A percentile compares a stretch with the other conserved stretches of the same genome.
These are phyloP conservation scores for Cryptotermes secundus DNA, from an alignment of 1,140 invertebrate genomes.

Conservation along the genomic window DNA sequence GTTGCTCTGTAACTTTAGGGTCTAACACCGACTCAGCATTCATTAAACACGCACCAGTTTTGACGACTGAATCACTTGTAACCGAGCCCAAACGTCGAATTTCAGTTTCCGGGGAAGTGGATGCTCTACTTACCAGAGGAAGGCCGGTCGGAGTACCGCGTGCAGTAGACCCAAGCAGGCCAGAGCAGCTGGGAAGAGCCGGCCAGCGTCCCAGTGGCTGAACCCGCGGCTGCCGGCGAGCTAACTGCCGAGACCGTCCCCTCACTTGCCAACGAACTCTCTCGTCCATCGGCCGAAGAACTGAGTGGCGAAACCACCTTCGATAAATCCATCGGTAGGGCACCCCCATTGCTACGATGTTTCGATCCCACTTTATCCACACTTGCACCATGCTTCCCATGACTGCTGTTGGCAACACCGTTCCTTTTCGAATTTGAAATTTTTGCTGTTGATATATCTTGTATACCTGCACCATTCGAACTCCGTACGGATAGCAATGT, in stretches of 20 bases:
- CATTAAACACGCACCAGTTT: too few species aligned
- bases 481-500: neutral
- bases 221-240: neutral
- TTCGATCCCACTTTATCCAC: slow-evolving; percentile 18
- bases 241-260: slow-evolving; percentile 42
- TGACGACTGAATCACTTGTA: too few species aligned
- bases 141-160: slow-evolving; percentile 93
- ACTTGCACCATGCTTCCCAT: neutral
- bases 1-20: too few species aligned
- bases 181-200: slow-evolving; percentile 51
- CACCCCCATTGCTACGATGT: neutral
- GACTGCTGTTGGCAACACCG: neutral
- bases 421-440: neutral
- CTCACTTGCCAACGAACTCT: slow-evolving; percentile 38
- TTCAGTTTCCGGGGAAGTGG: too few species aligned
- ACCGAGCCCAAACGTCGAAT: too few species aligned
- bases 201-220: slow-evolving; percentile 33
- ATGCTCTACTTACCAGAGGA: slow-evolving; percentile 78
- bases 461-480: neutral
- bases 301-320: neutral
- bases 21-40: too few species aligned
- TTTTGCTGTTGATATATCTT: neutral
- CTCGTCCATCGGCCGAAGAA: slow-evolving; percentile 32
- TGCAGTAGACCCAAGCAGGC: slow-evolving; percentile 98
- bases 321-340: slow-evolving; percentile 36